These are phyloP conservation scores for Pempheris klunzingeri DNA, from an alignment of 2,797 vertebrate species.

Conservation along the genomic window DNA sequence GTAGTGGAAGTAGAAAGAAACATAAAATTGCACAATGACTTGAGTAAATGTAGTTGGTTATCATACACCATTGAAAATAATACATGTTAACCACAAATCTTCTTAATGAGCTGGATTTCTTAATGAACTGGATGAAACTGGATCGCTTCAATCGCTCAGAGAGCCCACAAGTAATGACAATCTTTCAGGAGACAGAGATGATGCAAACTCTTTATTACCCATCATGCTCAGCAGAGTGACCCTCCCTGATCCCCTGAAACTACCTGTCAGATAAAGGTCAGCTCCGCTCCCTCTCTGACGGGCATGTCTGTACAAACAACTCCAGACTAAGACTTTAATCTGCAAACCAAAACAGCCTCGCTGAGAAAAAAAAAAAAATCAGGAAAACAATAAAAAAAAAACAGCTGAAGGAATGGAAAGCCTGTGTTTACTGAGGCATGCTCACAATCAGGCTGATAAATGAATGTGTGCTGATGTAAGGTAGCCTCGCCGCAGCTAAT, in stretches of 20 bases:
- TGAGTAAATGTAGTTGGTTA: background rate
- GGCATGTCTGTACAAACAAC: conserved; percentile 61
- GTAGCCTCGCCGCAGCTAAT: conserved; percentile 60
- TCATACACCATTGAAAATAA: background rate
- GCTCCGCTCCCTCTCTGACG: conserved; percentile 53
- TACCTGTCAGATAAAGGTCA: conserved; percentile 69
- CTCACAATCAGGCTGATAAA: conserved; percentile 47
- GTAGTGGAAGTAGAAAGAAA: background rate
- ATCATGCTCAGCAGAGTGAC: conserved; percentile 46
- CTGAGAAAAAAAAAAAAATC: conserved; percentile 9
- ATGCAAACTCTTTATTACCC: conserved; percentile 42
- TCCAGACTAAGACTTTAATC: conserved; percentile 54
- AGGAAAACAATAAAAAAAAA: conserved; percentile 36
- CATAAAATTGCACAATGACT: background rate
- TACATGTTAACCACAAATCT: background rate
- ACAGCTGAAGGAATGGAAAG: conserved; percentile 33
- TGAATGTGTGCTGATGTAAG: conserved; percentile 48
- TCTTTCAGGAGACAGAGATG: background rate
- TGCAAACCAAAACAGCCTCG: conserved; percentile 59
- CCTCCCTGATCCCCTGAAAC: conserved; percentile 45
- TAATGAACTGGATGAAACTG: background rate
- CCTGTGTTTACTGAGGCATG: conserved; percentile 47
- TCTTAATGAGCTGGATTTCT: background rate
- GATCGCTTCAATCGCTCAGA: conserved; percentile 4
- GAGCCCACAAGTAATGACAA: background rate